Percentiles rank a stretch among this genome's conserved stretches.
phyloP scores from a whole-genome alignment of 2,113 vertebrate genomes.

The Coryphaenoides rupestris region DNA sequence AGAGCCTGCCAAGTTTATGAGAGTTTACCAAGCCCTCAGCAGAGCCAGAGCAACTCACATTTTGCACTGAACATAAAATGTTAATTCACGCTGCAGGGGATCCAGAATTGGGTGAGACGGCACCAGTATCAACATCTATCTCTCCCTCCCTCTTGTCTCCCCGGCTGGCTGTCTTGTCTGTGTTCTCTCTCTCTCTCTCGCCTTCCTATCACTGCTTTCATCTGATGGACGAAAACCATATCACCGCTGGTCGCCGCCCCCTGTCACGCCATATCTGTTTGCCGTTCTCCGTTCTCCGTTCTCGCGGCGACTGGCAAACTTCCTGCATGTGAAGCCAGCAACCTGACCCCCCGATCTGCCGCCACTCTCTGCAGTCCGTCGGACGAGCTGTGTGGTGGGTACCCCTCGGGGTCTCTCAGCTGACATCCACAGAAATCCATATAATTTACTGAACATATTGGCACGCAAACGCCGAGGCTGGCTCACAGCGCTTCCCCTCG shows the following conservation, averaged over 20 bases:
- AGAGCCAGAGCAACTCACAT: constrained; percentile 55
- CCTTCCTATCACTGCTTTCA: neutral
- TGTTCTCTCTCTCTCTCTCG: constrained; percentile 28
- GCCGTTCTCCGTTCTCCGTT: constrained; percentile 11
- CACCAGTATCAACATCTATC: constrained; percentile 37
- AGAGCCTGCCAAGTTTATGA: constrained; percentile 67
- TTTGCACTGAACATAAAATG: constrained; percentile 70
- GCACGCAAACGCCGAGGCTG: constrained; percentile 4
- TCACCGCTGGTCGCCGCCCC: constrained; percentile 31
- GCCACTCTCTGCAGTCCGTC: constrained; percentile 9
- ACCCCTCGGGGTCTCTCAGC: constrained; percentile 27
- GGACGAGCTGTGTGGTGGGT: constrained; percentile 32
- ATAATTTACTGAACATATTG: constrained; percentile 48
- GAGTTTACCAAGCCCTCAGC: constrained; percentile 64
- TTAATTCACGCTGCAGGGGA: constrained; percentile 69
- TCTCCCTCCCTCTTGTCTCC: constrained; percentile 23
- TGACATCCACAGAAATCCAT: constrained; percentile 31
- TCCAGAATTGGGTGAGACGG: constrained; percentile 59
- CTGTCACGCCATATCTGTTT: constrained; percentile 29
- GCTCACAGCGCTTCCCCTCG: constrained; percentile 19
- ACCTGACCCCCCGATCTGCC: constrained; percentile 18
- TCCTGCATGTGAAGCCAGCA: too few relatives aligned
- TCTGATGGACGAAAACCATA: constrained; percentile 25
- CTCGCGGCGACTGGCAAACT: too few relatives aligned
- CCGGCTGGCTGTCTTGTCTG: constrained; percentile 16